Conservation (phyloP, 1,140 invertebrate species). For the Platorchestia sp. region DNA sequence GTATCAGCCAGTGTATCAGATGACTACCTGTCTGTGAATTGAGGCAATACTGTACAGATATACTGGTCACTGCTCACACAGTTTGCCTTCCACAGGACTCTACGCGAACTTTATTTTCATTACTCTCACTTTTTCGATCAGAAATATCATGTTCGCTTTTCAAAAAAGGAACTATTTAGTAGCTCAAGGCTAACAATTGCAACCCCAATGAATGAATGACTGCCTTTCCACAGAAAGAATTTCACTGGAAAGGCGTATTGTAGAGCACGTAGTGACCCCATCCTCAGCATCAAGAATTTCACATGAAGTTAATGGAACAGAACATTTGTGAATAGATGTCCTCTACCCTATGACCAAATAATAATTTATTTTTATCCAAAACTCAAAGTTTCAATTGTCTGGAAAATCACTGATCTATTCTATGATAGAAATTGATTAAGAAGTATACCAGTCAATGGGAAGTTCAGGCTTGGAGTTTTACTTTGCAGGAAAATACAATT, state of each 20-base stretch:
- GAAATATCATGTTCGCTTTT: neutral
- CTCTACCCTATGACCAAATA: neutral
- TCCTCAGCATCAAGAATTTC: neutral
- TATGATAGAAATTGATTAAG: neutral
- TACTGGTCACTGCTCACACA: no score
- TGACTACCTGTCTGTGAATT: neutral
- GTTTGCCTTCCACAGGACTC: neutral
- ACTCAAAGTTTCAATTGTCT: neutral
- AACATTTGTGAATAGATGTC: neutral
- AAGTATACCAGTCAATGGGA: neutral
- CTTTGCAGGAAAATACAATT: neutral
- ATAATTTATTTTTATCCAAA: neutral
- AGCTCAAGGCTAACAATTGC: neutral
- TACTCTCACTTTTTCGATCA: neutral
- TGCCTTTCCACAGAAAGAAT: no score
- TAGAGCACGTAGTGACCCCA: no score
- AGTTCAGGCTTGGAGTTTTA: neutral
- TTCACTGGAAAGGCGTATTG: no score
- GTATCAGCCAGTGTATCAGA: neutral
- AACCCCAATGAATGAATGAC: neutral
- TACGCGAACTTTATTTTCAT: neutral
- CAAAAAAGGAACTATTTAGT: neutral
- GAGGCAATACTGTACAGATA: neutral
- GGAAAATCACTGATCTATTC: neutral
- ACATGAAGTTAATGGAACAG: neutral